Base-by-base conservation (phyloP, 2,113 vertebrate genomes). In the Silurus glanis region DNA sequence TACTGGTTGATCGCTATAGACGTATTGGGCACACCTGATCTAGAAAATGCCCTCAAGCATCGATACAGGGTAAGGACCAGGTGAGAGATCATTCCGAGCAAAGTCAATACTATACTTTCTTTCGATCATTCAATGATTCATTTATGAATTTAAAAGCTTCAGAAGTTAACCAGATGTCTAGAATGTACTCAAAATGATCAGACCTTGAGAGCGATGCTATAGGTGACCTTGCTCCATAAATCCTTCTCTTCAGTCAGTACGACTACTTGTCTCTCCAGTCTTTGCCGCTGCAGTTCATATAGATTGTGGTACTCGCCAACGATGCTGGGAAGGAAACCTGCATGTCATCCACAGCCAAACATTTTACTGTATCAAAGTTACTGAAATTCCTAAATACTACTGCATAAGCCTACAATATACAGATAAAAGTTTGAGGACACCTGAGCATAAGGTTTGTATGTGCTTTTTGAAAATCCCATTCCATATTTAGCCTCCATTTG, bases 241-340 rank as follows among this genome's bases (percentile, higher is more conserved):
- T 96, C 96, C 88, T 93, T 95, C 80, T 98, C 97, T 51, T 90
- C 79, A 0, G 94, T 94, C 87, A 97, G 89, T 19, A 93, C 87
- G 23, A 88, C 90, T 90, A 97, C 89, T 86, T 96, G 95, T 16
- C 86, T 89, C 89, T 97, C 95, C 72, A 97, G 93, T n/a, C 95
- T 92, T 76, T 80, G 83, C 90, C 96, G 94, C 86, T 97, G 96
- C 81, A 96, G 78, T 87, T 96, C 94, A 6, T 97, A 96, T 49
- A 98, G 92, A 10, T 96, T 91, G 28, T 95, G 95, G 89, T 96
- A 97, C 85, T 96, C 94, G 90, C 95, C 95, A 75, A 96, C 92
- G 89, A 97, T 90, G 80, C 96, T 97, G 88, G 88, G 83, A 56
- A 14, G 61, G 61, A 76, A 79, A 87, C 25, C 55, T 58, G 25